Evolutionary conservation across 2,797 vertebrate genomes (phyloP), one percentile per base, ranked within the genome.

Genomic region (Xiphophorus birchmanni): DNA sequence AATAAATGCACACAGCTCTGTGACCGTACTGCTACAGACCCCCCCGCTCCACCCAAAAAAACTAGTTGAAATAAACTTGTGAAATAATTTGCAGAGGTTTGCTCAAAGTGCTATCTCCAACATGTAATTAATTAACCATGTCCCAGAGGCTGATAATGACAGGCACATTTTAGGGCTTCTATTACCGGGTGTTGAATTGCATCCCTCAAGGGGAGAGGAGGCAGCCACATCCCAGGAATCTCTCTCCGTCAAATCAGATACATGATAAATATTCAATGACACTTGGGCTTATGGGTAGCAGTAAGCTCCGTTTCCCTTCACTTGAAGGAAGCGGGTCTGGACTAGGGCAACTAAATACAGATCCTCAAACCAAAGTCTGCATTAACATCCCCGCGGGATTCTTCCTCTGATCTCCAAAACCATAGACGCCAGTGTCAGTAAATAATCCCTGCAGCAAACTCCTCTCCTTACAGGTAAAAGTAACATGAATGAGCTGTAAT

Each of bases 181-280:
- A 93, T 95, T 96, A 95, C 93, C 91, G 90, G 92, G 94, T 95
- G 91, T 96, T 93, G 89, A 92, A 90, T 96, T 95, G 81, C 94
- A 93, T 84, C 91, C 93, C 95, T 92, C 89, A 23, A 86, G 93
- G 90, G 90, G 75, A 63, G 58, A 32, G n/a, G 90, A 78, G 76
- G 75, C 84, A 80, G 84, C 87, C 87, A 89, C 90, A 88, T 92
- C 92, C 90, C 91, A 89, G 93, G 90, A 95, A 95, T 92, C 92
- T 88, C 93, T 92, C 91, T 85, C 90, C 85, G 91, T 93, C 90
- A 95, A 95, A 95, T 95, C 92, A 94, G 91, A 92, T 93, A 94
- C 92, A 89, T 95, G 92, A 95, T 95, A 95, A 96, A 96, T 95
- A 96, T 96, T 96, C 95, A 95, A 95, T 95, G 94, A 94, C 92